Base-by-base conservation (phyloP, 2,113 vertebrate genomes). In the Odontophorus gujanensis region DNA sequence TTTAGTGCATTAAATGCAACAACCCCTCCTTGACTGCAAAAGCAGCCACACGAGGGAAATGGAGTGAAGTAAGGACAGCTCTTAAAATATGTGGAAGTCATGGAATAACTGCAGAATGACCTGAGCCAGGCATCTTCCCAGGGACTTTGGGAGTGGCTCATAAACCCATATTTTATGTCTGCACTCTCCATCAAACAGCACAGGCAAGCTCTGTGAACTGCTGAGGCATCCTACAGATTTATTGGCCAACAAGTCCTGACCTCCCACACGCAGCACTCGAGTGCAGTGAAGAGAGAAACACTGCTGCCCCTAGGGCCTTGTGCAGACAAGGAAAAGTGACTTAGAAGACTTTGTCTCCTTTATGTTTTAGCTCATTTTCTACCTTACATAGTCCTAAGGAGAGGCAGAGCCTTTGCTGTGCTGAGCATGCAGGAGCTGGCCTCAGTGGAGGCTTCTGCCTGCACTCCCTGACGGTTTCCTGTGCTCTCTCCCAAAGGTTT, bases 401-500 rank as follows among this genome's bases (percentile, higher is more conserved):
- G 24, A 45, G 45, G 30, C 26, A 34, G 38, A 68, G 10, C 45
- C n/a, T 28, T 19, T 9, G 66, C 12, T 24, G 45, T 38, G 45
- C 80, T 24, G 61, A 26, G 42, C 0, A 1, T 43, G 5, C 1
- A 51, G 7, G 0, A 7, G 21, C 1, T 0, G 7, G 51, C 14
- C 34, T 25, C 59, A 10, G 36, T 11, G 59, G 59, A 38, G 24
- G 36, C 24, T 36, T 34, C 59, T 9, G 24, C 24, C 0, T 0
- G 14, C 3, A 1, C 8, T 10, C 4, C 24, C 75, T 77, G 40
- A 89, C 0, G 1, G 36, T 34, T 59, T 65, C 43, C 73, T 15
- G 30, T 66, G 66, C 81, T 95, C 86, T 90, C 77, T 93, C 74
- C 63, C 19, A 0, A 20, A 96, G 98, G 98, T 99, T 21, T 98